A percentile compares a stretch with the other conserved stretches of the same genome.
Conservation (phyloP, 1,140 invertebrate genomes). For the Orius laevigatus region DNA sequence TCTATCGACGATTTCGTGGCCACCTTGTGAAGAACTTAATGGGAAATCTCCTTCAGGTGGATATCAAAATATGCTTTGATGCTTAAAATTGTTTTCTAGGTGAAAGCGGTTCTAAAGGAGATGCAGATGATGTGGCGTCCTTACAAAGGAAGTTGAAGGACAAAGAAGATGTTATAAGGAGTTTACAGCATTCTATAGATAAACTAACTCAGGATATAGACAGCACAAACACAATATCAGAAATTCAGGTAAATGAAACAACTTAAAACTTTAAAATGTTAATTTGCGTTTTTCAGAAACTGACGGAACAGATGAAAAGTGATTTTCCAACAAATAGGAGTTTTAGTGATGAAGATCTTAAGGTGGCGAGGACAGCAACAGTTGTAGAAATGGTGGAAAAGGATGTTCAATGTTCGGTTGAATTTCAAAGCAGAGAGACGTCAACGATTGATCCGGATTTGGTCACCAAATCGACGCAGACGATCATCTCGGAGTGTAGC, state of each 20-base stretch:
- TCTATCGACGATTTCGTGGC: constrained; percentile 34
- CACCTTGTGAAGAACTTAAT: constrained; percentile 24
- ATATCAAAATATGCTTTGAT: too few relatives aligned
- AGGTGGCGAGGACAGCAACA: too few relatives aligned
- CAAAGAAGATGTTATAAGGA: too few relatives aligned
- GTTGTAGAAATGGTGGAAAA: background rate
- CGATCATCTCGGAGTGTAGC: too few relatives aligned
- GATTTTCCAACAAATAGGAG: background rate
- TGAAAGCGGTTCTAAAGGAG: too few relatives aligned
- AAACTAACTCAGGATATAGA: constrained; percentile 26
- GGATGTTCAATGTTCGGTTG: constrained; percentile 5
- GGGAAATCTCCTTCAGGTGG: constrained; percentile 3
- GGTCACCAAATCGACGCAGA: too few relatives aligned
- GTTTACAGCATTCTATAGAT: constrained; percentile 25
- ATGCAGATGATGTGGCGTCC: too few relatives aligned
- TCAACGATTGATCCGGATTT: too few relatives aligned
- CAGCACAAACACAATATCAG: constrained; percentile 26
- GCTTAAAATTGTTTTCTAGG: too few relatives aligned
- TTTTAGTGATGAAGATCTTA: too few relatives aligned
- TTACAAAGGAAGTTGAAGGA: too few relatives aligned
- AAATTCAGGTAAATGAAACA: constrained; percentile 24
- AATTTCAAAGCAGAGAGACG: too few relatives aligned
- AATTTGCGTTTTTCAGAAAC: constrained; percentile 20
- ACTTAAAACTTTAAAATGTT: background rate
- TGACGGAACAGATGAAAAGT: constrained; percentile 18